Base-by-base conservation (phyloP, 2,888 invertebrate genomes). In the Trachelus tabidus region DNA sequence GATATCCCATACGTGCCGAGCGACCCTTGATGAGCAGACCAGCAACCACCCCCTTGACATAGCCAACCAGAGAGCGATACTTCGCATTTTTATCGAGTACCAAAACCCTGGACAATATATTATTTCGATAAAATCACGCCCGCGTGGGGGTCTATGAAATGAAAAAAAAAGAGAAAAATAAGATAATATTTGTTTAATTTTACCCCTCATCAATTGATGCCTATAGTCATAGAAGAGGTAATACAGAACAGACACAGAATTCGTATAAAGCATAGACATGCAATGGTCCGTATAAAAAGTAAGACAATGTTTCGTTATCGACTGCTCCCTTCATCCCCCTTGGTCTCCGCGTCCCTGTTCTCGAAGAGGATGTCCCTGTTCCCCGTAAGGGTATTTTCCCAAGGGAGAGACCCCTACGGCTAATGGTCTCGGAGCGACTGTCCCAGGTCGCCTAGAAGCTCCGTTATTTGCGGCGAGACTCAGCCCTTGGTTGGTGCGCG, bases 1-100 rank as follows among this genome's bases (percentile, higher is more conserved):
- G 87, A 87, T 89, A 88, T 87, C 73, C 76, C 69, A 84, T 87
- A 86, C 83, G 84, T 82, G 83, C 85, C 56, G 56, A 56, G 56
- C 56, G 56, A 56, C 56, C 56, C 56, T 56, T 56, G 56, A 56
- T 56, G 56, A 56, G 56, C 23, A 56, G 56, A 56, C 23, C 23
- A 56, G 56, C 56, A 56, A 56, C 56, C 56, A 56, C 23, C 56
- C 56, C 56, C 56, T 23, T 56, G 56, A 56, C 23, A 56, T 56
- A 56, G 56, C 56, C 56, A 56, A 56, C 56, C 56, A 56, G 56
- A 56, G 56, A 56, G 56, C 56, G 56, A 56, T 56, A 56, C 56
- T 56, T 56, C 56, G 56, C 56, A 23, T 56, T 56, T 56, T 56
- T 56, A 56, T 56, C 23, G 56, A 56, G 56, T 9, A 56, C 56